Base-by-base conservation (phyloP, 2,888 invertebrate genomes). In the Argynnis bischoffii region DNA sequence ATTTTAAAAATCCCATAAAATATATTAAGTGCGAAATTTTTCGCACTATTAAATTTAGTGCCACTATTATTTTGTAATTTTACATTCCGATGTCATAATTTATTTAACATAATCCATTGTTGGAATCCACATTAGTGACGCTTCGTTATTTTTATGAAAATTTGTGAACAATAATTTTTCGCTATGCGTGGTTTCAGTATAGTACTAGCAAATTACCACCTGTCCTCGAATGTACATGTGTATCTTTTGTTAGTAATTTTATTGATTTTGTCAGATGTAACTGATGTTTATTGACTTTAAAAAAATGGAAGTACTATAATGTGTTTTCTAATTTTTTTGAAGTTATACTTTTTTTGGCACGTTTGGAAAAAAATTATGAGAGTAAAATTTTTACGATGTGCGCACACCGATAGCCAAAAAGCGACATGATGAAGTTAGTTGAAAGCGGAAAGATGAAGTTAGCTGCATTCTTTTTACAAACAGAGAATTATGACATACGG, bases 191-290 rank as follows among this genome's bases (percentile, higher is more conserved):
- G 63, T 65, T 89, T 82, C 83, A 67, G 67, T 73, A 82, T 83
- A 88, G 88, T 81, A 81, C 78, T 79, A 79, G 88, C 86, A 87
- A 88, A 89, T 90, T 41, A 41, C 35, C 35, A 41, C 35, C 21
- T 31, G 21, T 26, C 46, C 15, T 14, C 2, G 2, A 41, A 18
- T 14, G 14, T 18, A 11, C n/a, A 4, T 3, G n/a, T n/a, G n/a
- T n/a, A 21, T 46, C 26, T 26, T 4, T 26, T 26, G 26, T n/a
- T n/a, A n/a, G n/a, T 26, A 46, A 46, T 46, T 46, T 21, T 4
- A 14, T 18, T 46, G 41, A 46, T 51, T 16, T 51, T 51, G 11
- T 18, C 11, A 2, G 0, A 18, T 51, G 5, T n/a, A 15, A 16
- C 51, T 16, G 18, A 18, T 18, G 21, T 13, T 18, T 8, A 4